Percentiles rank a stretch among this genome's conserved stretches.
Evolutionary conservation across 2,113 vertebrate species (phyloP).

Genomic region (Scophthalmus maximus): DNA sequence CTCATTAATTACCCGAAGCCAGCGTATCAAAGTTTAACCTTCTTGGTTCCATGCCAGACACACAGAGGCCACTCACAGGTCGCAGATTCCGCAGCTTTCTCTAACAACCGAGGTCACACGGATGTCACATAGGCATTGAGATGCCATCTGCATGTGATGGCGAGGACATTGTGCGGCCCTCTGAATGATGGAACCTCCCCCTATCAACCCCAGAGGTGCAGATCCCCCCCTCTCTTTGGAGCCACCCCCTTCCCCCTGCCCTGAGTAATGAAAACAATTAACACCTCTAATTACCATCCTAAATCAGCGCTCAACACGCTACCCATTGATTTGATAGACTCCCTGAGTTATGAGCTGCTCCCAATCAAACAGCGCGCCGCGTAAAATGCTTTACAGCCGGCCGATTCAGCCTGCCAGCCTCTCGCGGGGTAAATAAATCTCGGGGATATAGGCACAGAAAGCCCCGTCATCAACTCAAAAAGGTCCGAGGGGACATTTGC

Average conservation of each 20-base stretch:
- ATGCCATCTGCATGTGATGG: slow-evolving; percentile 33
- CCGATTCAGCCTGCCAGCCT: slow-evolving; percentile 66
- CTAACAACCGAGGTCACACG: slow-evolving; percentile 16
- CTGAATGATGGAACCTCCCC: slow-evolving; percentile 40
- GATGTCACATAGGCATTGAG: slow-evolving; percentile 4
- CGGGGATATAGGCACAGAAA: slow-evolving; percentile 52
- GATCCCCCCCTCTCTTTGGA: slow-evolving; percentile 11
- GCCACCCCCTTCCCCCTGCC: slow-evolving; percentile 24
- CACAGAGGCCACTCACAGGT: slow-evolving; percentile 52
- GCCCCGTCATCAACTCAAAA: slow-evolving; percentile 39
- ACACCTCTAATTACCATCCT: slow-evolving; percentile 79
- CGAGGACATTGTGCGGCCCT: slow-evolving; percentile 28
- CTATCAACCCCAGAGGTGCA: slow-evolving; percentile 23
- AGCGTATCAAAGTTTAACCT: slow-evolving; percentile 30
- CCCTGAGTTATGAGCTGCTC: slow-evolving; percentile 73
- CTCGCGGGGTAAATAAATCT: slow-evolving; percentile 77
- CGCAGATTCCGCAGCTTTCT: slow-evolving; percentile 16
- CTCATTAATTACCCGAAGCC: slow-evolving; percentile 53
- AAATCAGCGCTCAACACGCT: slow-evolving; percentile 78
- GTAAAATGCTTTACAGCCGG: slow-evolving; percentile 73
- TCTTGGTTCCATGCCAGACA: slow-evolving; percentile 16
- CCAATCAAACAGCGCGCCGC: slow-evolving; percentile 56
- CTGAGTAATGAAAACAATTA: slow-evolving; percentile 84
- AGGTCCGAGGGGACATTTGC: slow-evolving; percentile 35
- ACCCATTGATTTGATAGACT: slow-evolving; percentile 78